Conservation (phyloP, 2,888 invertebrate species). For the Brachypalpus laphriformis region DNA sequence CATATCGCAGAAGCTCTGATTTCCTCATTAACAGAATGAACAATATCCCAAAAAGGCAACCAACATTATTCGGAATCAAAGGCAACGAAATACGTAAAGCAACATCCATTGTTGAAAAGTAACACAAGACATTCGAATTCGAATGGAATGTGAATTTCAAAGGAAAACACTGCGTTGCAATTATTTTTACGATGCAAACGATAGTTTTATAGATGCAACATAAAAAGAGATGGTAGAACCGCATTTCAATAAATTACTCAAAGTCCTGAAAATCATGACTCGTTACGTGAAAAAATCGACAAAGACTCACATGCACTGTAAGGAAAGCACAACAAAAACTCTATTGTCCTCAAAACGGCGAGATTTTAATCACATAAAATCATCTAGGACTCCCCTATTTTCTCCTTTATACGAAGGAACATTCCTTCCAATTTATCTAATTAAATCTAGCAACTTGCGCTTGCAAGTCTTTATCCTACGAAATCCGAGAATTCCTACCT, state of each 20-base stretch:
- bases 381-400: not conserved
- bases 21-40: no score
- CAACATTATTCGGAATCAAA: no score
- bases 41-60: no score
- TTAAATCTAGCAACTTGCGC: constrained; percentile 60
- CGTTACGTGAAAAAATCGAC: not conserved
- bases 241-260: not conserved
- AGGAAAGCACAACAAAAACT: not conserved
- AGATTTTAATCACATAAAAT: not conserved
- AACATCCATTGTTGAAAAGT: no score
- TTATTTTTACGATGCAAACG: no score
- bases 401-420: not conserved
- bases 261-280: not conserved
- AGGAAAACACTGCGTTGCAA: no score
- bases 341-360: not conserved
- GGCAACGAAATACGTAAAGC: no score
- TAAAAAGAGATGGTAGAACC: no score
- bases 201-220: no score
- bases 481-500: constrained; percentile 21
- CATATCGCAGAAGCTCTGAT: no score
- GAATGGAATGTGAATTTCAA: no score
- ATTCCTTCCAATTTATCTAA: constrained; percentile 58
- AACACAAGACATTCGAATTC: no score
- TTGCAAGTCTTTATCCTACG: constrained; percentile 30
- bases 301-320: not conserved